Percentiles rank a stretch among this genome's conserved stretches.
Evolutionary conservation across 2,888 invertebrate species (phyloP).

Genomic region (Melinaea marsaeus): DNA sequence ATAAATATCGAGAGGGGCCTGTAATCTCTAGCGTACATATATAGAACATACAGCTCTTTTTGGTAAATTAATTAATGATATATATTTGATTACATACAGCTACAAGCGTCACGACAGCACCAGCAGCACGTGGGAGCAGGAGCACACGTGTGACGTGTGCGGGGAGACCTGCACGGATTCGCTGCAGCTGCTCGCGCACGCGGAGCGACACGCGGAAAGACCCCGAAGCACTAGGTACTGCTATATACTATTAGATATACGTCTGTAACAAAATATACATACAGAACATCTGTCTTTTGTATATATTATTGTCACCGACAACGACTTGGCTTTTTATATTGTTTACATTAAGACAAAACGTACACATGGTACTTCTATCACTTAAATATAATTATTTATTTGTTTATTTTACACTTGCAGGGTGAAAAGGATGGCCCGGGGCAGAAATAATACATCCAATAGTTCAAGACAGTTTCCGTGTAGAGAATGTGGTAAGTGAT

Average conservation of each 20-base stretch:
- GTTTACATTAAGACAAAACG: too few species aligned
- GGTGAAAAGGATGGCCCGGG: conserved; percentile 55
- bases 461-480: conserved; percentile 84
- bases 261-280: not conserved
- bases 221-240: conserved; percentile 68
- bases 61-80: too few species aligned
- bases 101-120: conserved; percentile 64
- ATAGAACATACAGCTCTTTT: too few species aligned
- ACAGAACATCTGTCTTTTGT: not conserved
- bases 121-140: conserved; percentile 61
- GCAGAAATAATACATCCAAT: conserved; percentile 53
- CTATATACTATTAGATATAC: too few species aligned
- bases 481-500: conserved; percentile 82
- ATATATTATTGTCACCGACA: too few species aligned
- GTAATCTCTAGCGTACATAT: too few species aligned
- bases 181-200: conserved; percentile 86
- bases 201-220: conserved; percentile 85
- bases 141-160: conserved; percentile 87
- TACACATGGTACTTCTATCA: not conserved
- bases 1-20: too few species aligned
- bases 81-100: conserved; percentile 35
- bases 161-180: conserved; percentile 88
- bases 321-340: too few species aligned
- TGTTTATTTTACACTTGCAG: conserved; percentile 44
- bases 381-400: not conserved